Base-by-base conservation (phyloP, 2,888 invertebrate genomes). In the Drosophila engyochracea region DNA sequence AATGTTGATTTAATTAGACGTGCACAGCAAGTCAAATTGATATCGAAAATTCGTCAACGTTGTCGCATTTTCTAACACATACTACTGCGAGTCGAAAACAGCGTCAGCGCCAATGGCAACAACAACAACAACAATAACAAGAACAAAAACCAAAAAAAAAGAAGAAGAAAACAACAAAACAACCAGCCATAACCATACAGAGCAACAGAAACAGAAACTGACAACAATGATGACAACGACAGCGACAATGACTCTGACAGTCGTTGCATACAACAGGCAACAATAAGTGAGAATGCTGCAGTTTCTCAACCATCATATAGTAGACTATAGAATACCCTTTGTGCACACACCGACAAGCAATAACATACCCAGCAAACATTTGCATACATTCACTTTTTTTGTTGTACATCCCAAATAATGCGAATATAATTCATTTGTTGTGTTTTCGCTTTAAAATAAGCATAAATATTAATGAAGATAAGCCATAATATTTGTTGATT, bases 1-100 rank as follows among this genome's bases (percentile, higher is more conserved):
- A 79, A 81, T 81, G 75, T 78, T 87, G 85, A 87, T 84, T 87
- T 87, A 87, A 84, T 87, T 84, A 84, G 79, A 82, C 80, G 85
- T 75, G 69, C 65, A 65, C 70, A 70, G 73, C 65, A 79, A 73
- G 61, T 74, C 70, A 74, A 84, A 72, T 84, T 74, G 74, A 84
- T 55, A 68, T 76, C 54, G 60, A 74, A 70, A 76, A 59, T 68
- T 72, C 65, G 68, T 66, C 59, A 70, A 76, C 71, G 66, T 64
- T 73, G 71, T 62, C 54, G 49, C 54, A 51, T 74, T 65, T 62
- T 78, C 74, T 72, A 73, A 70, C 65, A 79, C 70, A 63, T 70
- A 60, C 62, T 53, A 57, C 62, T 41, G 41, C 60, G 33, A 74
- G 41, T 25, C 58, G 44, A 51, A 66, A 39, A 33, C 59, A 65